Percentiles rank a stretch among this genome's conserved stretches.
These are phyloP conservation scores for Sinosuthora webbiana DNA, from an alignment of 2,113 vertebrate genomes.

Conservation along the genomic window DNA sequence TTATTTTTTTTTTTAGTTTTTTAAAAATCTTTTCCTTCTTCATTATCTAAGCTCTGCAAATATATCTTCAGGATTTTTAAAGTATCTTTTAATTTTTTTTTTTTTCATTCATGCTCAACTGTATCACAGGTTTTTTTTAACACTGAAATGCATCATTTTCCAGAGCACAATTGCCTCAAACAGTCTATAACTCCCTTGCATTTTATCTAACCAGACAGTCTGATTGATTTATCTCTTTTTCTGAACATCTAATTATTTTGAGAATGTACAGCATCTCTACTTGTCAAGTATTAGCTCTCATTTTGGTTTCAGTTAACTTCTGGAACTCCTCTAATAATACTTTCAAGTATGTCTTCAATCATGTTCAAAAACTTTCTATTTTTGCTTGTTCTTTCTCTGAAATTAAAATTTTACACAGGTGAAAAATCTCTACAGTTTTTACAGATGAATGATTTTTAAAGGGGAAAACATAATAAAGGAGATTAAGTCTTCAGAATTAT, in stretches of 20 bases:
- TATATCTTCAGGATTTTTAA: not conserved
- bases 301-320: conserved; percentile 46
- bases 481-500: not conserved
- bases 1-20: not conserved
- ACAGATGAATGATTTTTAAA: not conserved
- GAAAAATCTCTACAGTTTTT: not conserved
- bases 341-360: conserved; percentile 34
- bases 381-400: not conserved
- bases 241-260: conserved; percentile 27
- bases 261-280: not conserved
- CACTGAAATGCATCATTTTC: not conserved
- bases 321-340: conserved; percentile 40
- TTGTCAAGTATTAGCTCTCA: conserved; percentile 28
- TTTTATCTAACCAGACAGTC: not conserved
- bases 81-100: not conserved
- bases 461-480: not conserved
- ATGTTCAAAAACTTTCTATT: conserved; percentile 47
- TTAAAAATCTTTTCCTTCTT: not conserved
- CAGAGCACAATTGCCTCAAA: not conserved
- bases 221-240: not conserved
- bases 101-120: not conserved
- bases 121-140: not conserved
- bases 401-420: conserved; percentile 48
- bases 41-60: not conserved
- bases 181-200: not conserved